A percentile compares a stretch with the other conserved stretches of the same genome.
Conservation (phyloP, 1,140 invertebrate genomes). For the Octopus sinensis region DNA sequence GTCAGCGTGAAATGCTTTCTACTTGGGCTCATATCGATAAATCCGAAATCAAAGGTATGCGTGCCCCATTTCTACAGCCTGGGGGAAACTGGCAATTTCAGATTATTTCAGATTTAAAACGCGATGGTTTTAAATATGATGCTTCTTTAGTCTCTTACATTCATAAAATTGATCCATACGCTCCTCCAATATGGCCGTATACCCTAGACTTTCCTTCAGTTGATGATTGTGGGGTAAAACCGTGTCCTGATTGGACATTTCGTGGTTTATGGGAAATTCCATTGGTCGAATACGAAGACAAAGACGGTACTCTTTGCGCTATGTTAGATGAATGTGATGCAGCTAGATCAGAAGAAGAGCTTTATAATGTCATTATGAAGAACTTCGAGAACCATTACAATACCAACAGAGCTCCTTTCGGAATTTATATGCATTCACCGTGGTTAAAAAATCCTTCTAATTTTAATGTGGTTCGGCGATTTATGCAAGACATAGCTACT, state of each 20-base stretch:
- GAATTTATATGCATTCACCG: slow-evolving; percentile 92
- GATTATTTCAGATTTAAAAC: slow-evolving; percentile 19
- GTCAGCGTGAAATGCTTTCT: slow-evolving; percentile 30
- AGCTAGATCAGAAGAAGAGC: slow-evolving; percentile 20
- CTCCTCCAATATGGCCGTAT: slow-evolving; percentile 31
- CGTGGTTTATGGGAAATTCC: slow-evolving; percentile 41
- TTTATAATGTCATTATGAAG: slow-evolving; percentile 17
- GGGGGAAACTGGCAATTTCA: slow-evolving; percentile 6
- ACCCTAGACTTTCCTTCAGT: slow-evolving; percentile 69
- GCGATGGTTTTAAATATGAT: slow-evolving; percentile 35
- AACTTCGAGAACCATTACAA: slow-evolving; percentile 34
- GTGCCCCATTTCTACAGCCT: slow-evolving; percentile 34
- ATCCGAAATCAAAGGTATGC: slow-evolving; percentile 33
- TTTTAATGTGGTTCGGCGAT: slow-evolving; percentile 69
- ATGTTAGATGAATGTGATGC: slow-evolving; percentile 86
- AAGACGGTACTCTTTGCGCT: slow-evolving; percentile 88
- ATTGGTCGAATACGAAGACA: slow-evolving; percentile 63
- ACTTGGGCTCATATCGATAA: slow-evolving; percentile 25
- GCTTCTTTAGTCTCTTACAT: slow-evolving; percentile 37
- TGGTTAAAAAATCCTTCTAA: slow-evolving; percentile 77
- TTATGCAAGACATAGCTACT: slow-evolving; percentile 65
- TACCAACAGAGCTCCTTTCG: slow-evolving; percentile 87
- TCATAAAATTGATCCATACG: slow-evolving; percentile 1
- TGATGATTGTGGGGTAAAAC: slow-evolving; percentile 58
- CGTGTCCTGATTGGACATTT: slow-evolving; percentile 33